These are phyloP conservation scores for Euplexia lucipara DNA, from an alignment of 2,888 invertebrate genomes.

Conservation along the genomic window DNA sequence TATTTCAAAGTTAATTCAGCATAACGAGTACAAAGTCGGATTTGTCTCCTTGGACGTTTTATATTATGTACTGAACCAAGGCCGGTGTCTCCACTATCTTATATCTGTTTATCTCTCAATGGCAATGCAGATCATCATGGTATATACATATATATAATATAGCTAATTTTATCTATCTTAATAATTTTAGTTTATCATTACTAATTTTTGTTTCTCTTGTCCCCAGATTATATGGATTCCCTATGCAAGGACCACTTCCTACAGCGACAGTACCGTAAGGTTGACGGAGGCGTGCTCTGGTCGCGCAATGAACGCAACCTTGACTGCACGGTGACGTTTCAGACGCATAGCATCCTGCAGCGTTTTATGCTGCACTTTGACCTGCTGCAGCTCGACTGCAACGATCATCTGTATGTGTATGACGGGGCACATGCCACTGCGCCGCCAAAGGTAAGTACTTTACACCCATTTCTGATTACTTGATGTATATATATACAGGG, in stretches of 20 bases:
- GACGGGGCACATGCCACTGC: constrained; percentile 98
- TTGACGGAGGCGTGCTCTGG: constrained; percentile 97
- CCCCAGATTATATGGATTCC: constrained; percentile 96
- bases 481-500: too few species aligned
- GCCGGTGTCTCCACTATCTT: too few species aligned
- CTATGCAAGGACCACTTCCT: constrained; percentile 97
- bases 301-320: constrained; percentile 97
- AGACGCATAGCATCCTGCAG: constrained; percentile 98
- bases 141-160: too few species aligned
- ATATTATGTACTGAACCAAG: background rate
- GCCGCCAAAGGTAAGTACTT: constrained; percentile 94
- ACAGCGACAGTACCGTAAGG: constrained; percentile 96
- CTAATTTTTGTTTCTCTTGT: constrained; percentile 63
- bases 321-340: constrained; percentile 98
- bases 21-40: too few species aligned
- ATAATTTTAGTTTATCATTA: too few species aligned
- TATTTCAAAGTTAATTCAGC: background rate
- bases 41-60: too few species aligned
- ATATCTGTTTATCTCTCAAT: too few species aligned
- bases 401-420: constrained; percentile 97
- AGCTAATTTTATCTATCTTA: too few species aligned
- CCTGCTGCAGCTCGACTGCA: constrained; percentile 97
- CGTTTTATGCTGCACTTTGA: constrained; percentile 98
- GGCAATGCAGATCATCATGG: too few species aligned
- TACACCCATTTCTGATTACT: background rate